These are phyloP conservation scores for Caligus rogercresseyi DNA, from an alignment of 1,140 invertebrate genomes.

Conservation along the genomic window DNA sequence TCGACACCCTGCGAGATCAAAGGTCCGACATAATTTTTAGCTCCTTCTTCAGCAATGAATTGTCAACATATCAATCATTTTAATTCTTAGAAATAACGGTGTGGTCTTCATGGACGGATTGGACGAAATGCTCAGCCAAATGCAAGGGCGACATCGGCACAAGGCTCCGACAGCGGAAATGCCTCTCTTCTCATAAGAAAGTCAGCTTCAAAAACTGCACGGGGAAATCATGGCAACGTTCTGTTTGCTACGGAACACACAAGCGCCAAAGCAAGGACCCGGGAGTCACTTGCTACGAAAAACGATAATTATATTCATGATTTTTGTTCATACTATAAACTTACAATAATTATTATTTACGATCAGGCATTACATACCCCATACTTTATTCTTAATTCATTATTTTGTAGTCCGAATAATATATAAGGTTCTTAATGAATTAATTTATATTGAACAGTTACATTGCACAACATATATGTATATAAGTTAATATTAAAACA, in stretches of 20 bases:
- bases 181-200: background rate
- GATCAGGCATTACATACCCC: too few relatives aligned
- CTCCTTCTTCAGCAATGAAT: too few relatives aligned
- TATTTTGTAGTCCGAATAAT: too few relatives aligned
- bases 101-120: background rate
- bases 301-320: background rate
- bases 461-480: too few relatives aligned
- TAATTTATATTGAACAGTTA: too few relatives aligned
- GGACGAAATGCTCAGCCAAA: background rate
- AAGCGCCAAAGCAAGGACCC: background rate
- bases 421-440: too few relatives aligned
- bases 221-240: background rate
- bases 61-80: background rate
- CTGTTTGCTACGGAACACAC: background rate
- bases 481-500: too few relatives aligned
- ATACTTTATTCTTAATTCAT: too few relatives aligned
- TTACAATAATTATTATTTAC: too few relatives aligned
- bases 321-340: too few relatives aligned
- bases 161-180: background rate
- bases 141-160: background rate
- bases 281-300: background rate
- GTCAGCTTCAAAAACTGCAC: background rate
- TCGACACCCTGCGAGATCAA: background rate
- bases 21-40: too few relatives aligned
- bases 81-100: background rate